Evolutionary conservation across 1,140 invertebrate species (phyloP).

Genomic region (Sarcophaga bullata): DNA sequence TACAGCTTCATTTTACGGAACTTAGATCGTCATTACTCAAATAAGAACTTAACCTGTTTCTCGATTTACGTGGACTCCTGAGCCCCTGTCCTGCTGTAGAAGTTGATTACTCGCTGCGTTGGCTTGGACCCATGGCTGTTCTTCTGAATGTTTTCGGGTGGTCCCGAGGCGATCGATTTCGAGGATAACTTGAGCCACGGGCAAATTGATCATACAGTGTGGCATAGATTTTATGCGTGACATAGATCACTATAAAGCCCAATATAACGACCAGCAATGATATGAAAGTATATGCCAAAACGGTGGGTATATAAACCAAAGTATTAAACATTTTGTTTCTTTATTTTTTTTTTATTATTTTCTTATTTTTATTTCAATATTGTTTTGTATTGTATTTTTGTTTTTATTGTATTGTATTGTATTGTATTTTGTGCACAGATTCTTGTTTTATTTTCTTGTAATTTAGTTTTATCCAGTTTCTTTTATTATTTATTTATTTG

Average conservation of each 20-base stretch:
- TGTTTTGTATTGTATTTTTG: not conserved
- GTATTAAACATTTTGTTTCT: slow-evolving; percentile 58
- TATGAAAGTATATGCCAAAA: slow-evolving; percentile 60
- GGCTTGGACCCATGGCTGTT: too few species aligned
- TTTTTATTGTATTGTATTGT: not conserved
- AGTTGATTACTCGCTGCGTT: too few species aligned
- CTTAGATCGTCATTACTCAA: too few species aligned
- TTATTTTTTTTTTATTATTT: not conserved
- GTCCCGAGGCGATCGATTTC: not conserved
- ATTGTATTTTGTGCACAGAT: slow-evolving; percentile 22
- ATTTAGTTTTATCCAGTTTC: slow-evolving; percentile 14
- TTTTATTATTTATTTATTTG: not conserved
- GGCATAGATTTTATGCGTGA: slow-evolving; percentile 61
- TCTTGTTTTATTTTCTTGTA: not conserved
- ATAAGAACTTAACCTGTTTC: too few species aligned
- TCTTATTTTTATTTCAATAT: not conserved
- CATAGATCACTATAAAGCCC: slow-evolving; percentile 62
- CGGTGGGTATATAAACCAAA: slow-evolving; percentile 60
- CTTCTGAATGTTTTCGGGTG: not conserved
- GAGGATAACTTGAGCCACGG: slow-evolving; percentile 45
- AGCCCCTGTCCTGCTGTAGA: too few species aligned
- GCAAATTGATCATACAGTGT: slow-evolving; percentile 60
- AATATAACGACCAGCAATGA: slow-evolving; percentile 58
- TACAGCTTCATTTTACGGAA: too few species aligned
- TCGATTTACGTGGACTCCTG: too few species aligned